A percentile compares a stretch with the other conserved stretches of the same genome.
Evolutionary conservation across 2,113 vertebrate species (phyloP).

Genomic region (Thamnaconus septentrionalis): DNA sequence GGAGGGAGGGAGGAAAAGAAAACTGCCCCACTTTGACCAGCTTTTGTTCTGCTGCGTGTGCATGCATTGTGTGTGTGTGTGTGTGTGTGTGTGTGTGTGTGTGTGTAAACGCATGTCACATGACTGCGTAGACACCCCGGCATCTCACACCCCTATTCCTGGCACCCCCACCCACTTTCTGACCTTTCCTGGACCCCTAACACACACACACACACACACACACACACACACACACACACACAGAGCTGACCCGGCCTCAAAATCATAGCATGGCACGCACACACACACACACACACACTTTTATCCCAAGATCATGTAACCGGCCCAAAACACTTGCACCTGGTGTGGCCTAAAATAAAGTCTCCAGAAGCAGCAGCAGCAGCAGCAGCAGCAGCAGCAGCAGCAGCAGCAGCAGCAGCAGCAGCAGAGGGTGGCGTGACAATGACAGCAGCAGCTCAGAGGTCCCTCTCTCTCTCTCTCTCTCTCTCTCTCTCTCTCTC

Average conservation of each 20-base stretch:
- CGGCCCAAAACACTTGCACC: slow-evolving; percentile 73
- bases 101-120: slow-evolving; percentile 29
- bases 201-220: slow-evolving; percentile 36
- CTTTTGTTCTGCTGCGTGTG: slow-evolving; percentile 54
- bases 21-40: slow-evolving; percentile 60
- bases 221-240: slow-evolving; percentile 25
- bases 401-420: slow-evolving; percentile 38
- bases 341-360: slow-evolving; percentile 74
- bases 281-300: slow-evolving; percentile 7
- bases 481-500: slow-evolving; percentile 24
- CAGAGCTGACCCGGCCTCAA: slow-evolving; percentile 10
- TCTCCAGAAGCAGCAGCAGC: slow-evolving; percentile 34
- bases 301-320: slow-evolving; percentile 67
- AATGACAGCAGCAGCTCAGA: slow-evolving; percentile 49
- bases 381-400: slow-evolving; percentile 40
- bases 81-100: slow-evolving; percentile 20
- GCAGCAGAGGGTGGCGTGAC: slow-evolving; percentile 34
- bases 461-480: background rate
- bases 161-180: slow-evolving; percentile 72
- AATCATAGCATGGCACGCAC: slow-evolving; percentile 1
- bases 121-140: slow-evolving; percentile 66
- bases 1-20: slow-evolving; percentile 24
- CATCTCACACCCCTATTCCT: slow-evolving; percentile 81
- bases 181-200: slow-evolving; percentile 73
- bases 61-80: slow-evolving; percentile 13